phyloP scores from a whole-genome alignment of 2,888 invertebrate species.

The Temnothorax unifasciatus region DNA sequence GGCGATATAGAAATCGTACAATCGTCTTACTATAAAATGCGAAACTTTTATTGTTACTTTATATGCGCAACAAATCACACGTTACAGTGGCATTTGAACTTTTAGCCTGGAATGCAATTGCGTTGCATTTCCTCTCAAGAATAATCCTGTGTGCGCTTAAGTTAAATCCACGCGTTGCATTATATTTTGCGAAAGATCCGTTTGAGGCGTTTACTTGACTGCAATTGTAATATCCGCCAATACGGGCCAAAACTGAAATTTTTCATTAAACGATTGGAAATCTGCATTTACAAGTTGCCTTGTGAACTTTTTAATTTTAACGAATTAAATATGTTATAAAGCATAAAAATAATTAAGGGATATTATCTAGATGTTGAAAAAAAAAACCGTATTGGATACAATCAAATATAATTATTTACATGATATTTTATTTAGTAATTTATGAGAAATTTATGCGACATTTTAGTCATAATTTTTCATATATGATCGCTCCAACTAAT shows the following conservation, averaged over 20 bases:
- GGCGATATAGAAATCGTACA: background rate
- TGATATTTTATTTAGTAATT: background rate
- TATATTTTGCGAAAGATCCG: background rate
- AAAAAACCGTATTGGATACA: background rate
- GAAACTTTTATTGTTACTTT: constrained; percentile 1
- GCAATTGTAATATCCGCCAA: background rate
- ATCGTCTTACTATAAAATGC: background rate
- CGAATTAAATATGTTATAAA: background rate
- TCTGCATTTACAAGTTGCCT: background rate
- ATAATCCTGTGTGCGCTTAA: background rate
- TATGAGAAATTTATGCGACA: background rate
- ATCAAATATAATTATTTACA: background rate
- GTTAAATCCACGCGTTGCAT: background rate
- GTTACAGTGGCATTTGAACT: constrained; percentile 24
- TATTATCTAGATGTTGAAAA: background rate
- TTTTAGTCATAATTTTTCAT: background rate
- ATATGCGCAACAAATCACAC: background rate
- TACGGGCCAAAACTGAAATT: background rate
- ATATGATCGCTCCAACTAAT: background rate
- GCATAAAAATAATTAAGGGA: background rate
- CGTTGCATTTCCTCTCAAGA: background rate
- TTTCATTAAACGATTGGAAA: background rate
- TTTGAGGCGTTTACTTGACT: background rate
- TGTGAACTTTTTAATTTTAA: background rate
- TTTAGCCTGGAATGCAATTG: constrained; percentile 28